A percentile compares a stretch with the other conserved stretches of the same genome.
Conservation (phyloP, 1,140 invertebrate species). For the Neodiprion lecontei region DNA sequence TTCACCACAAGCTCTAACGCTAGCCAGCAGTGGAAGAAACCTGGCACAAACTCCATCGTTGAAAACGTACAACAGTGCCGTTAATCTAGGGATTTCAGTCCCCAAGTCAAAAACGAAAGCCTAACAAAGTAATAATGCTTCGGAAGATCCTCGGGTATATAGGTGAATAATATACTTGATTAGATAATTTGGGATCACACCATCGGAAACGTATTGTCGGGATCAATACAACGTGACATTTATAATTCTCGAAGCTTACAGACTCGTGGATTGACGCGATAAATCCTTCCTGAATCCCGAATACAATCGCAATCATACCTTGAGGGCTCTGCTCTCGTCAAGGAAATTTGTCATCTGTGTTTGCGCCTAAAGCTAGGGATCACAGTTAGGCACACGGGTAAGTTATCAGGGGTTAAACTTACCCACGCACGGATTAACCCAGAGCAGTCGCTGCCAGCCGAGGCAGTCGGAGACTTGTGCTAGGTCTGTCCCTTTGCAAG, state of each 20-base stretch:
- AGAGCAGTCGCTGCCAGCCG: constrained; percentile 88
- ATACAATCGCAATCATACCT: no score
- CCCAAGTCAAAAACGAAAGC: background rate
- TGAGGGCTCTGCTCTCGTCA: no score
- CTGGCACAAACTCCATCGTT: background rate
- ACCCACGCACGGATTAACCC: constrained; percentile 93
- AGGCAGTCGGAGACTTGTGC: constrained; percentile 84
- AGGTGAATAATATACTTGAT: no score
- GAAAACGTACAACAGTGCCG: background rate
- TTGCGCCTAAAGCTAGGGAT: no score
- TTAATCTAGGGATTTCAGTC: background rate
- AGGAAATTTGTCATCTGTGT: no score
- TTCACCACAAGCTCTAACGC: background rate
- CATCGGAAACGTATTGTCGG: no score
- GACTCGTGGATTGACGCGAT: no score
- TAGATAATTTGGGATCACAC: no score
- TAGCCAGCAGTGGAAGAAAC: background rate
- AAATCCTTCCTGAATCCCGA: no score
- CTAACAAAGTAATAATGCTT: background rate
- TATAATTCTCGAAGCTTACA: no score
- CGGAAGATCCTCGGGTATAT: no score
- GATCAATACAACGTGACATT: no score
- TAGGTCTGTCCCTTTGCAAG: constrained; percentile 83
- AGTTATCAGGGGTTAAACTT: constrained; percentile 54
- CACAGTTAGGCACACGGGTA: background rate